Evolutionary conservation across 2,888 invertebrate species (phyloP).

Genomic region (Tipula confusa): DNA sequence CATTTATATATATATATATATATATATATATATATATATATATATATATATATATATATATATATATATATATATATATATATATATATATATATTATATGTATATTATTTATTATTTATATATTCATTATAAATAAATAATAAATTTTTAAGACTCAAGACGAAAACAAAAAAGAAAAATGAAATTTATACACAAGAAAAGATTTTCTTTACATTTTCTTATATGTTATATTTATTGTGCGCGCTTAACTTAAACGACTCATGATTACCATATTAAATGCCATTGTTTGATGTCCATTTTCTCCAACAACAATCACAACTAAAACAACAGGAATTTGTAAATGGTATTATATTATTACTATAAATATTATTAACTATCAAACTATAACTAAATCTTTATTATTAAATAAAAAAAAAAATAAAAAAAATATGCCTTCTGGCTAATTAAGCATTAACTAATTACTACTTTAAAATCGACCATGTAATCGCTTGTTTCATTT

Average conservation of each 20-base stretch:
- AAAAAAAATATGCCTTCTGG: background rate
- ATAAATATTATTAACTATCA: background rate
- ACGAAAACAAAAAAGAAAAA: too few species aligned
- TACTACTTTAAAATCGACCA: conserved; percentile 30
- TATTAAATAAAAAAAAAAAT: too few species aligned
- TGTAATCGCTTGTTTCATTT: background rate
- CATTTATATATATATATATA: too few species aligned
- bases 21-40: too few species aligned
- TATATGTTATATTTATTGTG: background rate
- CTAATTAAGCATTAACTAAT: conserved; percentile 30
- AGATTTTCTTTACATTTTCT: background rate
- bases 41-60: too few species aligned
- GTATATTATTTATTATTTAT: background rate
- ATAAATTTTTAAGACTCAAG: background rate
- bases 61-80: too few species aligned
- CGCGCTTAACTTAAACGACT: background rate
- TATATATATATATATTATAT: too few species aligned
- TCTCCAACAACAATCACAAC: background rate
- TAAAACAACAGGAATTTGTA: background rate
- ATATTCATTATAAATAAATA: background rate
- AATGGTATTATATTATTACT: background rate
- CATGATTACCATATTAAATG: background rate
- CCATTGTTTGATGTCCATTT: background rate
- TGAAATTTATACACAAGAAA: too few species aligned
- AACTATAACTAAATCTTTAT: background rate